Percentiles rank a stretch among this genome's conserved stretches.
Evolutionary conservation across 2,113 vertebrate species (phyloP).

Genomic region (Gopherus evgoodei): DNA sequence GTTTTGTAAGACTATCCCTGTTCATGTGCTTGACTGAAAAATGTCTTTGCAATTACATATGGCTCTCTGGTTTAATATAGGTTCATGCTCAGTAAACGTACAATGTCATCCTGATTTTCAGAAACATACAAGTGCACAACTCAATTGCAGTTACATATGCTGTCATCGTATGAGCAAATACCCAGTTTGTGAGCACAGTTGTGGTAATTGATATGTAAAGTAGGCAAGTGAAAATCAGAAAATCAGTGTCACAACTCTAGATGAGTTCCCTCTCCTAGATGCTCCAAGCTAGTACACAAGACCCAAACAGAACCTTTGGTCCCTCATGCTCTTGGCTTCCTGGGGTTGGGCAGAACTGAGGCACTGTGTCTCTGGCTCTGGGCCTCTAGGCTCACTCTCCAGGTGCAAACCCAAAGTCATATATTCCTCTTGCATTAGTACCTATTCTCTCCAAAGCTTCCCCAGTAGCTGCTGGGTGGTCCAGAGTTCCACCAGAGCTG

Average conservation of each 20-base stretch:
- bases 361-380: neutral
- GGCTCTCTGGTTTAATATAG: neutral
- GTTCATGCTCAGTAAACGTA: neutral
- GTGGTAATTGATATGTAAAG: neutral
- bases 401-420: neutral
- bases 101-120: neutral
- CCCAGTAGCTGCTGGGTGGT: neutral
- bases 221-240: neutral
- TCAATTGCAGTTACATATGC: neutral
- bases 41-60: neutral
- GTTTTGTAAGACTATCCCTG: neutral
- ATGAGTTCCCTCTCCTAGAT: neutral
- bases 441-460: neutral
- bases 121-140: neutral
- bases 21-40: neutral
- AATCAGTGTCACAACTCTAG: neutral
- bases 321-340: neutral
- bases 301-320: neutral
- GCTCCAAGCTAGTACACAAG: neutral
- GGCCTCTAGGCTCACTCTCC: neutral
- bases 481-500: neutral
- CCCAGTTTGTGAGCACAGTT: neutral
- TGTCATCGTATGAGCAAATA: neutral
- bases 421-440: neutral
- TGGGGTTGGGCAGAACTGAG: neutral